Evolutionary conservation across 1,140 invertebrate genomes (phyloP).

Genomic region (Pseudomyrmex gracilis): DNA sequence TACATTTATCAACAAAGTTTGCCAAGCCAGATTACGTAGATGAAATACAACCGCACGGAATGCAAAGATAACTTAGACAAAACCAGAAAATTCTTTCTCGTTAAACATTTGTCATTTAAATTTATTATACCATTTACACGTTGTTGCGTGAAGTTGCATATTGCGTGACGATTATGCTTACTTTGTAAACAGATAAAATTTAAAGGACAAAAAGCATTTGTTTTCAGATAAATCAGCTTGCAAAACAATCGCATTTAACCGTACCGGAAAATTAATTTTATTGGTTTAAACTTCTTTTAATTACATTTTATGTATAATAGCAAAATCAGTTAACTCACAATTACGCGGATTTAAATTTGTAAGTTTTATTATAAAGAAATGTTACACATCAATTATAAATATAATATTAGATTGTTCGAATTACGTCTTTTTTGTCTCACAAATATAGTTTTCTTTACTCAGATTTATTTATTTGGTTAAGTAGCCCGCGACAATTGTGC

Average conservation of each 20-base stretch:
- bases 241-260: neutral
- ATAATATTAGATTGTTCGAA: too few species aligned
- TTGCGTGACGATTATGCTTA: conserved; percentile 18
- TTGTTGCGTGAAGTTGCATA: conserved; percentile 32
- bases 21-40: neutral
- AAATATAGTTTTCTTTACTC: too few species aligned
- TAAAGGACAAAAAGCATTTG: neutral
- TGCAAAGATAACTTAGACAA: conserved; percentile 26
- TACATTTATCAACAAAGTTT: neutral
- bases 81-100: conserved; percentile 7
- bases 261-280: too few species aligned
- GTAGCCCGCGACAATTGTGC: neutral
- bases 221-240: neutral
- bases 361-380: too few species aligned
- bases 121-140: conserved; percentile 6
- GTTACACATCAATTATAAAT: too few species aligned
- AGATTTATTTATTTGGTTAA: too few species aligned
- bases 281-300: too few species aligned
- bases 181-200: conserved; percentile 28
- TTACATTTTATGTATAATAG: too few species aligned
- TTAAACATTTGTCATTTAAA: conserved; percentile 34
- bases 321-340: too few species aligned
- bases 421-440: too few species aligned
- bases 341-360: too few species aligned
- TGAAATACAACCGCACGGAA: conserved; percentile 15